These are phyloP conservation scores for Pleuronectes platessa DNA, from an alignment of 2,113 vertebrate genomes.

Conservation along the genomic window DNA sequence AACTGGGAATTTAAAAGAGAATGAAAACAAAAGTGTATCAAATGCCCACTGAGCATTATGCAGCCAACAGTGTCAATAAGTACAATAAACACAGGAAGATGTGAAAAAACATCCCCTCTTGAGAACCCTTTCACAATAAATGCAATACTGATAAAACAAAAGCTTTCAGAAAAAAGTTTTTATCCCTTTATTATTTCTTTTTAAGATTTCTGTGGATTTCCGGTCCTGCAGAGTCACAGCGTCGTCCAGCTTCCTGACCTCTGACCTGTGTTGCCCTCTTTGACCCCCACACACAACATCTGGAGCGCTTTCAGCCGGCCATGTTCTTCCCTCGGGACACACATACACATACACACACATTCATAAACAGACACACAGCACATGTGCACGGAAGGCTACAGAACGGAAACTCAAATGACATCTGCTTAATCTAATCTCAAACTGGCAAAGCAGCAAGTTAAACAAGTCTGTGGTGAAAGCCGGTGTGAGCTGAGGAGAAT, in stretches of 20 bases:
- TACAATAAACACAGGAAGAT: no score
- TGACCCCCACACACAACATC: slow-evolving; percentile 45
- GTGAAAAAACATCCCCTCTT: slow-evolving; percentile 10
- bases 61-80: slow-evolving; percentile 15
- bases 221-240: slow-evolving; percentile 27
- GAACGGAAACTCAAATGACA: slow-evolving; percentile 32
- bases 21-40: not conserved
- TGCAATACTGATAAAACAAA: not conserved
- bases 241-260: slow-evolving; percentile 36
- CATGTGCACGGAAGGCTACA: slow-evolving; percentile 20
- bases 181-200: slow-evolving; percentile 16
- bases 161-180: slow-evolving; percentile 12
- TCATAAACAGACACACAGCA: not conserved
- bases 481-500: slow-evolving; percentile 30
- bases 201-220: slow-evolving; percentile 42
- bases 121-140: slow-evolving; percentile 7
- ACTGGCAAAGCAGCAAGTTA: slow-evolving; percentile 35
- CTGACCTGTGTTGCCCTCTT: slow-evolving; percentile 30
- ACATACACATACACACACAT: slow-evolving; percentile 3
- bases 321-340: slow-evolving; percentile 13
- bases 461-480: slow-evolving; percentile 33
- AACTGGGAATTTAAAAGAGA: slow-evolving; percentile 19
- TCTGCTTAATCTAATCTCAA: slow-evolving; percentile 44
- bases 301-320: slow-evolving; percentile 47
- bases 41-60: slow-evolving; percentile 2